These are phyloP conservation scores for Corapipo altera DNA, from an alignment of 2,113 vertebrate species.

Conservation along the genomic window DNA sequence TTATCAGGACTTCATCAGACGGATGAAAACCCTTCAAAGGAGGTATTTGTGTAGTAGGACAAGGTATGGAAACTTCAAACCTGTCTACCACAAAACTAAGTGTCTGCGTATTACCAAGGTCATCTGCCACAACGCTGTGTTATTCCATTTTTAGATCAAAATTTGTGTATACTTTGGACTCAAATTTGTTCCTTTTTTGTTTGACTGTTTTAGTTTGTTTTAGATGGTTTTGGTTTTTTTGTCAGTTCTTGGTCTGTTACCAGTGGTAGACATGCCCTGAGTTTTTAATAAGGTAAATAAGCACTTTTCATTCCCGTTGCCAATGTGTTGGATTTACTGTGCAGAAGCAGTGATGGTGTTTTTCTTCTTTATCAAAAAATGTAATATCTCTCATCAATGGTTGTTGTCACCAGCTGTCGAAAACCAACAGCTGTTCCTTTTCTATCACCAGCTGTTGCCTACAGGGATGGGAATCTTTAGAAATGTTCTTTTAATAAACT, in stretches of 20 bases:
- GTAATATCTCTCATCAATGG: neutral
- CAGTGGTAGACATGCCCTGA: neutral
- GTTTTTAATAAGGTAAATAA: neutral
- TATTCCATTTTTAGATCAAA: neutral
- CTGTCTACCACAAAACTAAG: neutral
- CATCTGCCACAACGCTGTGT: neutral
- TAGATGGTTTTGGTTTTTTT: neutral
- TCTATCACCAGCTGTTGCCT: neutral
- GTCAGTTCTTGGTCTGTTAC: neutral
- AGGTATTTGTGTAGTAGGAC: neutral
- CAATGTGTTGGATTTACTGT: neutral
- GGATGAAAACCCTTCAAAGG: neutral
- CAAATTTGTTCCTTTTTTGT: neutral
- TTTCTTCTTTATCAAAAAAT: neutral
- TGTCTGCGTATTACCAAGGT: neutral
- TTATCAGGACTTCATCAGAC: neutral
- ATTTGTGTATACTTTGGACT: neutral
- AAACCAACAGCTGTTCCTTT: constrained; percentile 5
- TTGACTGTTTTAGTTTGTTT: neutral
- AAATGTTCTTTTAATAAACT: neutral
- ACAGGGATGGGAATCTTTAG: neutral
- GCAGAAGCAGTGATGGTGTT: neutral
- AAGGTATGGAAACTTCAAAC: neutral
- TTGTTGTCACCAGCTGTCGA: neutral
- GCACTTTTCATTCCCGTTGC: neutral